Evolutionary conservation across 2,113 vertebrate genomes (phyloP), one percentile per base, ranked within the genome.

Genomic region (Asarcornis scutulata): DNA sequence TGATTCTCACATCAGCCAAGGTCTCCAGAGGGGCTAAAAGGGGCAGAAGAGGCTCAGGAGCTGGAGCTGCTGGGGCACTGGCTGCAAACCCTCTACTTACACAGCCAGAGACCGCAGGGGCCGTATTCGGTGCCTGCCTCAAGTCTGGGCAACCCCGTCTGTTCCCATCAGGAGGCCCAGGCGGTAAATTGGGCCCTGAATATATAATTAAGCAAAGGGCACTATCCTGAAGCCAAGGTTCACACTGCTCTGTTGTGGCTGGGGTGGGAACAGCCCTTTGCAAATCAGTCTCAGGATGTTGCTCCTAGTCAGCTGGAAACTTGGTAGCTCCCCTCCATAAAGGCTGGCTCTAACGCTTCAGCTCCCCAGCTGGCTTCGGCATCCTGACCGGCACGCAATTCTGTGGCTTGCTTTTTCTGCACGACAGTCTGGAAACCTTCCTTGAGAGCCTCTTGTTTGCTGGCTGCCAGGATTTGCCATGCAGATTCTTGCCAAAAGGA

Each of bases 401-500:
- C 93, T 94, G 86, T 87, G 93, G 96, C 95, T 97, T 92, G 55
- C 90, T 96, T 95, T 97, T 97, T 93, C 95, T 91, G 95, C 93
- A 95, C 74, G 96, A 96, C 96, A 96, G 93, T 94, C 96, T 97
- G 96, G 93, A 96, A 97, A 62, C 95, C 92, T 96, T 96, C 96
- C 96, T 96, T 96, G 96, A 94, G 95, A 95, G 95, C 86, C 92
- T 96, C 96, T 93, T 96, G 91, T 96, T 96, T 95, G 92, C 94
- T 74, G 91, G 94, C 95, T 97, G 96, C 95, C 96, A 97, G 96
- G 94, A 96, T 97, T 92, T 97, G 96, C 96, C 96, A 95, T 97
- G 97, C 94, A 91, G 96, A 95, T 95, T 94, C 95, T 96, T 96
- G 96, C 96, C 94, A 97, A 97, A 91, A 84, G 97, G 96, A 96